Evolutionary conservation across 2,113 vertebrate species (phyloP), one percentile per base, ranked within the genome.

Genomic region (Prunella himalayana): DNA sequence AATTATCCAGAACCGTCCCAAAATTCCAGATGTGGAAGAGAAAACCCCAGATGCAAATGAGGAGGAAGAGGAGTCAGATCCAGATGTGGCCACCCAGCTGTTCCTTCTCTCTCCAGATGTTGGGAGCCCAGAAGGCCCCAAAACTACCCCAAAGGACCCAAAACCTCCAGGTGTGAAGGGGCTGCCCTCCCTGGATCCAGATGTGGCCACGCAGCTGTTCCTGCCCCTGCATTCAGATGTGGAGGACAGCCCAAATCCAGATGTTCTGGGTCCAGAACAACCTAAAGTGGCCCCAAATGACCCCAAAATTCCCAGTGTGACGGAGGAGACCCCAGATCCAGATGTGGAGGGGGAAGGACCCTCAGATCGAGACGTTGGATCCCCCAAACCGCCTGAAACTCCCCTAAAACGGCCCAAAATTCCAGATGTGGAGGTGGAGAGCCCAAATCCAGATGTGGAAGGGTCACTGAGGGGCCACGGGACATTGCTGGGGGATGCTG

Each of bases 1-100:
- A 21, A 15, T 2, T 1, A 15, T 10, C 18, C 44, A 7, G 3
- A 27, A 49, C 1, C 15, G 16, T 10, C 22, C 9, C 17, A 21
- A 4, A 37, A 37, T 22, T 45, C 7, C 44, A 69, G 44, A 66
- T 27, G 33, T 27, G 33, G 33, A 35, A 9, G 45, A 50, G 24
- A 15, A 50, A 50, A 14, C 42, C 56, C n/a, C 56, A 16, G 2
- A 35, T 35, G n/a, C 35, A 60, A 24, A 37, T 25, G n/a, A 24
- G 15, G 10, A 2, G 10, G n/a, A 16, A 8, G 57, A 27, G 24
- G 59, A 9, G 7, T 65, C 30, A 2, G 42, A 65, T n/a, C 22
- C 64, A 47, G 44, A 35, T 66, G 64, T 66, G 44, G 44, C 33
- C 19, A 75, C 71, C 4, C 42, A 59, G 54, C 19, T 16, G 10